phyloP scores from a whole-genome alignment of 2,113 vertebrate genomes.

The Brevimyrus niger region DNA sequence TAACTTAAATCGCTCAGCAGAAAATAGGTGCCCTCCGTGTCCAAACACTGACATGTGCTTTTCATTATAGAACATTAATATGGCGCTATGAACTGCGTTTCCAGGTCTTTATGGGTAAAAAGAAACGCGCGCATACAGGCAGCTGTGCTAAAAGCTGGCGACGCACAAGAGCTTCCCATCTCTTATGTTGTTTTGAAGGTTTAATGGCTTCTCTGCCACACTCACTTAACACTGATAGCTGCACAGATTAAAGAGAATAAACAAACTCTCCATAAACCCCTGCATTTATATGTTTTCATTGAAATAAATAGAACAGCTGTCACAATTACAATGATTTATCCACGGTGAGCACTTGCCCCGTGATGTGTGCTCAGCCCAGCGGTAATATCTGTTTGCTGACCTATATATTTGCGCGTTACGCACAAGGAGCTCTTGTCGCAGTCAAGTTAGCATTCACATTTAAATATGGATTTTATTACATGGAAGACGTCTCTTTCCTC shows the following conservation, averaged over 20 bases:
- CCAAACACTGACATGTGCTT: constrained; percentile 18
- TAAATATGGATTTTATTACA: constrained; percentile 16
- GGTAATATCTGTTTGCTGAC: constrained; percentile 16
- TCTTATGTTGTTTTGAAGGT: constrained; percentile 18
- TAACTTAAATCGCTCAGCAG: constrained; percentile 1
- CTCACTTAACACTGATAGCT: constrained; percentile 27
- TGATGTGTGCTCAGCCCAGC: constrained; percentile 12
- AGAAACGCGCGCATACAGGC: background rate
- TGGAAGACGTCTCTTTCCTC: background rate
- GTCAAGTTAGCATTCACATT: constrained; percentile 10
- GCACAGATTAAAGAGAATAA: constrained; percentile 25
- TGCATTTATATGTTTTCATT: constrained; percentile 27
- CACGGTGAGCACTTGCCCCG: constrained; percentile 9
- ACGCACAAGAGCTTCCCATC: constrained; percentile 4
- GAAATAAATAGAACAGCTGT: constrained; percentile 27
- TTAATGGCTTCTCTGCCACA: constrained; percentile 21
- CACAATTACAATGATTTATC: constrained; percentile 31
- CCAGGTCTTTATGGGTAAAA: constrained; percentile 13
- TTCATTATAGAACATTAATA: constrained; percentile 24
- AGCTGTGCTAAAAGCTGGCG: constrained; percentile 14
- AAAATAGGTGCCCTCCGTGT: constrained; percentile 6
- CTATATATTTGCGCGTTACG: constrained; percentile 8
- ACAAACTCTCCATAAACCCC: constrained; percentile 19
- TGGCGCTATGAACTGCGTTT: background rate
- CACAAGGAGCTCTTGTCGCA: background rate